Evolutionary conservation across 2,797 vertebrate genomes (phyloP), one percentile per base, ranked within the genome.

Genomic region (Taeniopygia guttata): DNA sequence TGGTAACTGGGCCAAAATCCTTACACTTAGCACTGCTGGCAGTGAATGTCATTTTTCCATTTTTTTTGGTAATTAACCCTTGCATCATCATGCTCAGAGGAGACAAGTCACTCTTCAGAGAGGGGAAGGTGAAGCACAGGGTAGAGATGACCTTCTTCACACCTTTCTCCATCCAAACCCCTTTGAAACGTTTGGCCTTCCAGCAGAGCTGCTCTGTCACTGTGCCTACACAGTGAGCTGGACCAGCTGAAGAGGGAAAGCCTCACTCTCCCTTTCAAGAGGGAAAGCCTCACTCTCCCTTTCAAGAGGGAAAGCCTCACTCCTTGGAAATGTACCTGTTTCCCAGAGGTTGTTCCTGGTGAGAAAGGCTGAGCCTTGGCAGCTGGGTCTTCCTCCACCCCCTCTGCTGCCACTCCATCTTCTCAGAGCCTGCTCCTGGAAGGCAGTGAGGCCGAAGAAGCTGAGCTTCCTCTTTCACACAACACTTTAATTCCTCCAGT

Each of bases 21-120:
- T 52, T n/a, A 15, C 2, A 2, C 27, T 80, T 74, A 54, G 40
- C 42, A 11, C 43, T 92, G 58, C 26, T 17, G 55, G 34, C 51
- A 42, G 51, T 32, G 19, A 59, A 59, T 56, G 30, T 67, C 2
- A 14, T 43, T 90, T 81, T 78, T 22, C 32, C 45, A 2, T 5
- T 2, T 21, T 46, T 46, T 84, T 78, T 84, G 21, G 13, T 54
- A 38, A 74, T 93, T 84, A 82, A 69, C 38, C 34, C 14, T 82
- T 75, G 27, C 14, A 25, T 52, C n/a, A 25, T 46, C 0, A 0
- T 1, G 2, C 10, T 55, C 5, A 8, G 52, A 48, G 32, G 66
- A 58, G 20, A 48, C 25, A 36, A 38, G 10, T 48, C 22, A 52
- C 29, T 87, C 48, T 55, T 43, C n/a, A n/a, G 46, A 67, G 56